Percentiles rank a stretch among this genome's conserved stretches.
Conservation (phyloP, 1,140 invertebrate genomes). For the Chlorops oryzae region DNA sequence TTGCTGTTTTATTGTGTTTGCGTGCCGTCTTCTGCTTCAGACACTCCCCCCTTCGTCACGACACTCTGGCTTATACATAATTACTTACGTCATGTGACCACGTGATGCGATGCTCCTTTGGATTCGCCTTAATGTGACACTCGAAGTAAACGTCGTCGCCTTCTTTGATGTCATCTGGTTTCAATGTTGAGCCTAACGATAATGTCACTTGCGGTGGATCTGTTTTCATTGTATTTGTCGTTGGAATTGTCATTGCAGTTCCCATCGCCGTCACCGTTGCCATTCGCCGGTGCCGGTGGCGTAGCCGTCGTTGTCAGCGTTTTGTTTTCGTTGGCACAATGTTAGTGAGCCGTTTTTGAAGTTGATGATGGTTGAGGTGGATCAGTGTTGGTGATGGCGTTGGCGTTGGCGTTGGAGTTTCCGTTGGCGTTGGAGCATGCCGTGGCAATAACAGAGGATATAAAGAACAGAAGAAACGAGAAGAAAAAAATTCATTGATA, state of each 20-base stretch:
- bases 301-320: neutral
- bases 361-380: neutral
- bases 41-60: neutral
- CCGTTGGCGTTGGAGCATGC: neutral
- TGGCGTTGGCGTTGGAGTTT: neutral
- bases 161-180: slow-evolving; percentile 81
- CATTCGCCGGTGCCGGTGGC: neutral
- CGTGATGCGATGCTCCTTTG: slow-evolving; percentile 71
- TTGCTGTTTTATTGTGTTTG: too few relatives aligned
- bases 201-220: slow-evolving; percentile 79
- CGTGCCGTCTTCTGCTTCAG: neutral
- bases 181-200: slow-evolving; percentile 75
- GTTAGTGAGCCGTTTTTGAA: too few relatives aligned
- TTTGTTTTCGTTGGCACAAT: neutral
- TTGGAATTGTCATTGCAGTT: neutral
- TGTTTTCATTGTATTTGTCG: slow-evolving; percentile 35
- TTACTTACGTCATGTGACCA: slow-evolving; percentile 85
- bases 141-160: slow-evolving; percentile 91
- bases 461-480: neutral
- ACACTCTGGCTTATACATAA: too few relatives aligned
- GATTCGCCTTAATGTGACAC: slow-evolving; percentile 80
- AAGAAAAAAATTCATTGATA: neutral
- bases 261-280: neutral
- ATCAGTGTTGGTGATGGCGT: neutral
- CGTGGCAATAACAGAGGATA: neutral